Evolutionary conservation across 2,113 vertebrate genomes (phyloP).

Genomic region (Sporophila hypoxantha): DNA sequence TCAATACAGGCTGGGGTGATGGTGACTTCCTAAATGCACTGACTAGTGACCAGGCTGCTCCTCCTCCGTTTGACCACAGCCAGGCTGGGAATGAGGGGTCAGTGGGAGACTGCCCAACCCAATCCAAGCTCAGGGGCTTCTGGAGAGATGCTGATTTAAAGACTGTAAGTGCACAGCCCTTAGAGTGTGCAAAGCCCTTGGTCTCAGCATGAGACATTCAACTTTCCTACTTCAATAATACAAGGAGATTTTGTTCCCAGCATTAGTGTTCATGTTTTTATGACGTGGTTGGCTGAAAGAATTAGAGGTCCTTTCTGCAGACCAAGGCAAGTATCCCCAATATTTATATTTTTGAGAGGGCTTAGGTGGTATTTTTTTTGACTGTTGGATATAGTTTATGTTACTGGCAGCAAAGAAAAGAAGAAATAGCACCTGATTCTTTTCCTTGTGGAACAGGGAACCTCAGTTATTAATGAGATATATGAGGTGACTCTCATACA

Average conservation of each 20-base stretch:
- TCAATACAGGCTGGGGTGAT: not conserved
- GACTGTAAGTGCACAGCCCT: not conserved
- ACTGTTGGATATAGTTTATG: not conserved
- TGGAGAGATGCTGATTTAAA: not conserved
- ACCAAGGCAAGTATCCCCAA: not conserved
- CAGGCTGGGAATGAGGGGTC: not conserved
- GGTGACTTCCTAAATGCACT: not conserved
- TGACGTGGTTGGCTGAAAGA: not conserved
- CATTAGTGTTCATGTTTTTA: not conserved
- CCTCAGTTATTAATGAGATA: slow-evolving; percentile 1
- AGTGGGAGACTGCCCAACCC: not conserved
- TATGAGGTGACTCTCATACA: not conserved
- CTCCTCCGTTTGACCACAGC: not conserved
- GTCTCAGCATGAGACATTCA: not conserved
- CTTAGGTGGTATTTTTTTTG: not conserved
- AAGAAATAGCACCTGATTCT: slow-evolving; percentile 20
- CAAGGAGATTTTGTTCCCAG: not conserved
- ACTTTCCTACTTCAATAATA: not conserved
- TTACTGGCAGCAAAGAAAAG: not conserved
- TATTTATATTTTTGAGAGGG: not conserved
- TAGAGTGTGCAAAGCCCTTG: not conserved
- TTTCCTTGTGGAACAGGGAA: not conserved
- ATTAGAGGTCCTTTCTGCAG: not conserved
- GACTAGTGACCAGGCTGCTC: not conserved
- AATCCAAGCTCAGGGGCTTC: not conserved